Conservation (phyloP, 2,888 invertebrate species). For the Odontomyia ornata region DNA sequence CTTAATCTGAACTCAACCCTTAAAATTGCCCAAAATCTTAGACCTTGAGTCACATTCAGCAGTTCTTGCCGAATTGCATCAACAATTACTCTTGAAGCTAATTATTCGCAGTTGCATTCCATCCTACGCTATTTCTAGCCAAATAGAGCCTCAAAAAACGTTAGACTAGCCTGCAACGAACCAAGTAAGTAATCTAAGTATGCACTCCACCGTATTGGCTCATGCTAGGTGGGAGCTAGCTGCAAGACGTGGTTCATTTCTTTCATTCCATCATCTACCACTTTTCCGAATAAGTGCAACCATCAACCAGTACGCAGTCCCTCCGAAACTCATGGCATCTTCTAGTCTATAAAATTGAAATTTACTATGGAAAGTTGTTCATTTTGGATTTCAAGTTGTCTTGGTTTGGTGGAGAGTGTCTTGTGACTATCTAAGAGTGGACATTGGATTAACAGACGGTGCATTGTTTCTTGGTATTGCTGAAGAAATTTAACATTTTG, state of each 20-base stretch:
- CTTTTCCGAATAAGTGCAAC: slow-evolving; percentile 17
- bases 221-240: neutral
- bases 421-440: neutral
- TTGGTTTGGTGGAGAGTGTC: slow-evolving; percentile 23
- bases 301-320: slow-evolving; percentile 1
- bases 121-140: neutral
- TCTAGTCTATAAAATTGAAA: slow-evolving; percentile 59
- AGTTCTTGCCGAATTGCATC: too few species aligned
- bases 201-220: neutral
- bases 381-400: slow-evolving; percentile 58
- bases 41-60: too few species aligned
- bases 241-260: slow-evolving; percentile 17
- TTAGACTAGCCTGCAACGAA: neutral
- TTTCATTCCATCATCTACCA: slow-evolving; percentile 27
- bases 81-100: neutral
- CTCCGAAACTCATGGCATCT: slow-evolving; percentile 16
- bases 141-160: neutral
- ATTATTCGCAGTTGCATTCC: neutral
- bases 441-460: neutral
- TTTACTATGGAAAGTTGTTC: slow-evolving; percentile 61
- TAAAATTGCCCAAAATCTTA: too few species aligned
- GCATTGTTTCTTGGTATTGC: neutral
- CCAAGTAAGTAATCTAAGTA: neutral
- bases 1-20: too few species aligned
- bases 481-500: neutral